These are phyloP conservation scores for Alloplasta piceator DNA, from an alignment of 2,888 invertebrate genomes.

Conservation along the genomic window DNA sequence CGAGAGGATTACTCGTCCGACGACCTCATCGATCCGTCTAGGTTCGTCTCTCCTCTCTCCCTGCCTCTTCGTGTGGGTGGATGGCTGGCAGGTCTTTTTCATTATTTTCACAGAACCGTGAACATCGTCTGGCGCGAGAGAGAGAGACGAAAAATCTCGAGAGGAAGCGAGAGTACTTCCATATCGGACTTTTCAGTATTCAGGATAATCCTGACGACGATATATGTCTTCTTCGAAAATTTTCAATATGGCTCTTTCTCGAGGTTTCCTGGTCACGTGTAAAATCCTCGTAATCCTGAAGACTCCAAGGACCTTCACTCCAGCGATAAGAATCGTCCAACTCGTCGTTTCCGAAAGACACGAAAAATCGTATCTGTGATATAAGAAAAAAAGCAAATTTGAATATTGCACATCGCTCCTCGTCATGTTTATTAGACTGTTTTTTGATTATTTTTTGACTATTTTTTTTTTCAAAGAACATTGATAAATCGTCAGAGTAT, in stretches of 20 bases:
- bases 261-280: not conserved
- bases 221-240: slow-evolving; percentile 7
- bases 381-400: not conserved
- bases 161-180: slow-evolving; percentile 44
- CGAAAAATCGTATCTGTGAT: not conserved
- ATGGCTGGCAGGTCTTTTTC: slow-evolving; percentile 56
- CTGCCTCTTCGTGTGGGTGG: slow-evolving; percentile 14
- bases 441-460: too few relatives aligned
- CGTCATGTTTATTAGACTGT: too few relatives aligned
- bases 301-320: not conserved
- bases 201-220: slow-evolving; percentile 46
- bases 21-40: slow-evolving; percentile 67
- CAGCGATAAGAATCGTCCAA: not conserved
- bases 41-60: slow-evolving; percentile 19
- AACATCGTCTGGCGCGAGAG: slow-evolving; percentile 52
- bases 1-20: slow-evolving; percentile 63
- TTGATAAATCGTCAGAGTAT: too few relatives aligned
- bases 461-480: too few relatives aligned
- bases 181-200: slow-evolving; percentile 35
- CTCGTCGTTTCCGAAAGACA: not conserved
- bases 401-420: too few relatives aligned
- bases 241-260: slow-evolving; percentile 18
- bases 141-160: slow-evolving; percentile 23
- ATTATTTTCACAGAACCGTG: slow-evolving; percentile 59
- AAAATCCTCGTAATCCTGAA: too few relatives aligned